Evolutionary conservation across 2,113 vertebrate genomes (phyloP), one percentile per base, ranked within the genome.

Genomic region (Perca fluviatilis): DNA sequence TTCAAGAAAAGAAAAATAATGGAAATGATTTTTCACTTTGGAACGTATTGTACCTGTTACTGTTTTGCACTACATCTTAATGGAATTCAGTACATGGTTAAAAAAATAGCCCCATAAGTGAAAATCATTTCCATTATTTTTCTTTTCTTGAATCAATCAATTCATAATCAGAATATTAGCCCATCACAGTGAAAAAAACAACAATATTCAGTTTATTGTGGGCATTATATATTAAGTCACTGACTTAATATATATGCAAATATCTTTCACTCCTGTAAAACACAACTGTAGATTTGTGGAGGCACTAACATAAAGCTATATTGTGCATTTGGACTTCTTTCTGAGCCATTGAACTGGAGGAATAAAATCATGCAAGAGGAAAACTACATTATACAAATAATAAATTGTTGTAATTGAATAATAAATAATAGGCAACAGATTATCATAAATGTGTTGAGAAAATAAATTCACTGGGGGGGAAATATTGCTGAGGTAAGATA

Each of bases 221-320:
- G 27, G 49, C 49, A 43, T 43, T 43, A 43, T 43, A 43, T 43
- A 43, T 68, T 82, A 50, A 65, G 63, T 75, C 66, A 73, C 47
- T 73, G 58, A 51, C 68, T 74, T 80, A 64, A 75, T 72, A 75
- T 75, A 75, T 80, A 83, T 78, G 78, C 69, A 71, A 83, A 75
- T 80, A 83, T 43, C 64, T 73, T 86, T 69, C 8, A 73, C 65
- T 77, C 30, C 76, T 70, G 46, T 61, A 54, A 70, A 83, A 72
- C 60, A 77, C 33, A 80, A 67, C 25, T 49, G 50, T 23, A 68
- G 46, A 80, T 67, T 67, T 83, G 63, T 71, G 64, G 33, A 51
- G 49, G 33, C 27, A 64, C 49, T 60, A 65, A 66, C 58, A 64
- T 19, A 64, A 43, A 83, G n/a, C 27, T 71, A 23, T 57, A 43